These are phyloP conservation scores for Dexiosoma caninum DNA, from an alignment of 2,888 invertebrate species.

Conservation along the genomic window DNA sequence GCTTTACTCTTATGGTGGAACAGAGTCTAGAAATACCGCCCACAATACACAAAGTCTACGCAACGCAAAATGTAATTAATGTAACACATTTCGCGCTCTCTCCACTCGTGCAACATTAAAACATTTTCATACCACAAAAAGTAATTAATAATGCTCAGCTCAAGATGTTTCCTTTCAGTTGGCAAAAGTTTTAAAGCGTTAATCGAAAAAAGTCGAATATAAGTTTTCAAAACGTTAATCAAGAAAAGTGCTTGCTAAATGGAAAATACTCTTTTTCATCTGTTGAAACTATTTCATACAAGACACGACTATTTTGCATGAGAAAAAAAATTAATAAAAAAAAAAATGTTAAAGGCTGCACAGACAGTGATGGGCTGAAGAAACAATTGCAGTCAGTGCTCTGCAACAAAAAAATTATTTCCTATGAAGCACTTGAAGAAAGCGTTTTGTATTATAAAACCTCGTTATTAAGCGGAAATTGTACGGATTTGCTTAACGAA, in stretches of 20 bases:
- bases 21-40: conserved; percentile 6
- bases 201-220: conserved; percentile 35
- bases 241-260: conserved; percentile 33
- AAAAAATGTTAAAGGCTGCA: background rate
- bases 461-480: no score
- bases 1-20: background rate
- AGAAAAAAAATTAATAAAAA: conserved; percentile 2
- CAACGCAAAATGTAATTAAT: conserved; percentile 53
- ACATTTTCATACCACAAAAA: conserved; percentile 22
- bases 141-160: conserved; percentile 56
- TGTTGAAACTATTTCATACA: background rate
- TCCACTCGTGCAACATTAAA: conserved; percentile 6
- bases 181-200: conserved; percentile 9
- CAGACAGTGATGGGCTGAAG: no score
- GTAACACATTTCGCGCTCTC: conserved; percentile 48
- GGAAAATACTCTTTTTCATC: background rate
- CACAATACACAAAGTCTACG: conserved; percentile 7
- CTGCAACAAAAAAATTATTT: no score
- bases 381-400: no score
- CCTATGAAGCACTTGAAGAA: no score
- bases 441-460: no score
- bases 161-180: conserved; percentile 49
- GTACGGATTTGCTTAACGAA: no score
- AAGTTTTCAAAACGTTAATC: conserved; percentile 36
- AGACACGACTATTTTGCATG: conserved; percentile 28